Conservation (phyloP, 2,797 vertebrate genomes). For the Picus viridis region DNA sequence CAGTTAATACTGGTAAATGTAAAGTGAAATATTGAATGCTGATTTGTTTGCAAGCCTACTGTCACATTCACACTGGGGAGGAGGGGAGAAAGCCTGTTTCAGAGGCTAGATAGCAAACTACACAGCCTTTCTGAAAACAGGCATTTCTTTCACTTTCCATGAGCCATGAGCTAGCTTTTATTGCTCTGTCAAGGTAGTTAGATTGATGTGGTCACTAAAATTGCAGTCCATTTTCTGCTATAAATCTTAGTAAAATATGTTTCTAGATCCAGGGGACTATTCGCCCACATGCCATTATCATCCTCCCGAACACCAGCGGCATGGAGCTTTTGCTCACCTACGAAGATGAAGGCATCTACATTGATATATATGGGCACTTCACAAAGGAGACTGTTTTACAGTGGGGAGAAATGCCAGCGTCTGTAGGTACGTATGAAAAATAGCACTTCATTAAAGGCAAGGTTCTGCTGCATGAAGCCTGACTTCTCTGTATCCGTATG, state of each 20-base stretch:
- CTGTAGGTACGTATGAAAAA: conserved; percentile 83
- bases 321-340: conserved; percentile 93
- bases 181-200: conserved; percentile 40
- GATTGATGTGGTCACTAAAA: conserved; percentile 45
- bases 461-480: neutral
- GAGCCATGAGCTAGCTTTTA: conserved; percentile 38
- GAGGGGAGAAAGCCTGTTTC: conserved; percentile 25
- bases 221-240: conserved; percentile 41
- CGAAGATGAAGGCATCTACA: conserved; percentile 91
- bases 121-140: conserved; percentile 29
- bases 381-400: conserved; percentile 93
- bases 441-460: neutral
- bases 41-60: conserved; percentile 2
- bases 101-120: neutral
- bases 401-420: conserved; percentile 95
- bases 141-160: conserved; percentile 66
- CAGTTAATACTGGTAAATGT: conserved; percentile 15
- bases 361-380: conserved; percentile 92
- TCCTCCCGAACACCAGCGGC: conserved; percentile 90
- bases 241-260: conserved; percentile 66
- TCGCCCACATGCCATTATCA: conserved; percentile 91
- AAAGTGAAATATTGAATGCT: neutral
- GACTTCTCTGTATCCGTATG: neutral
- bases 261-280: conserved; percentile 89
- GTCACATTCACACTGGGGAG: neutral